A percentile compares a stretch with the other conserved stretches of the same genome.
phyloP scores from a whole-genome alignment of 2,797 vertebrate species.

The Paratrypauchen microcephalus region DNA sequence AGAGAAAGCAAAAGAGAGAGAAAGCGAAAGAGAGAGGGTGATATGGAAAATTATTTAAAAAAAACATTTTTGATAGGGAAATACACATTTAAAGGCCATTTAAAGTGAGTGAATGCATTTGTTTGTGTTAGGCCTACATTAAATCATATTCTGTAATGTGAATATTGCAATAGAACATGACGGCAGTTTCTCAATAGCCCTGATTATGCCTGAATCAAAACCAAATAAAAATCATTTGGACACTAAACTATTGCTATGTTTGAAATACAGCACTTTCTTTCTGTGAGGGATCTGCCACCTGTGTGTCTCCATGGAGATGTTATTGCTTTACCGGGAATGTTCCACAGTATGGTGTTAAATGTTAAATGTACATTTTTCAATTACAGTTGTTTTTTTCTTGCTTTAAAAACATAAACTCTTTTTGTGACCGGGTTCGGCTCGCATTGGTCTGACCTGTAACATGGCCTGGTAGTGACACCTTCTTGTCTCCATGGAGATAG shows the following conservation, averaged over 20 bases:
- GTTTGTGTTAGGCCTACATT: background rate
- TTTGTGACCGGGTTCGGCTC: no score
- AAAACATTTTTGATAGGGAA: constrained; percentile 30
- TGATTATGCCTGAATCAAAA: background rate
- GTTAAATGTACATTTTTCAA: no score
- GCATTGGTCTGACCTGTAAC: no score
- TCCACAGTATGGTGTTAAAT: no score
- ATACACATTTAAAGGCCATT: constrained; percentile 29
- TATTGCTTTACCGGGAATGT: no score
- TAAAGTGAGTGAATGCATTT: constrained; percentile 14
- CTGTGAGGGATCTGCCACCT: background rate
- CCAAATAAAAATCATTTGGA: background rate
- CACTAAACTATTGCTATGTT: no score
- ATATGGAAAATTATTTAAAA: constrained; percentile 44
- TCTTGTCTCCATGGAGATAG: no score
- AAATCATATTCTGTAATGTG: background rate
- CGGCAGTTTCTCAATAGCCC: background rate
- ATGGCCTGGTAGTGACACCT: no score
- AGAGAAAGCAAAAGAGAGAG: no score
- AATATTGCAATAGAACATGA: background rate
- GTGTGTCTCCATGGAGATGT: no score
- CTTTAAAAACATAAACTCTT: no score
- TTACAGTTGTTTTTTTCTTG: no score
- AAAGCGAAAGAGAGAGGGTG: constrained; percentile 51
- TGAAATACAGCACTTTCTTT: background rate